Evolutionary conservation across 2,797 vertebrate species (phyloP).

Genomic region (Macropus fuliginosus): DNA sequence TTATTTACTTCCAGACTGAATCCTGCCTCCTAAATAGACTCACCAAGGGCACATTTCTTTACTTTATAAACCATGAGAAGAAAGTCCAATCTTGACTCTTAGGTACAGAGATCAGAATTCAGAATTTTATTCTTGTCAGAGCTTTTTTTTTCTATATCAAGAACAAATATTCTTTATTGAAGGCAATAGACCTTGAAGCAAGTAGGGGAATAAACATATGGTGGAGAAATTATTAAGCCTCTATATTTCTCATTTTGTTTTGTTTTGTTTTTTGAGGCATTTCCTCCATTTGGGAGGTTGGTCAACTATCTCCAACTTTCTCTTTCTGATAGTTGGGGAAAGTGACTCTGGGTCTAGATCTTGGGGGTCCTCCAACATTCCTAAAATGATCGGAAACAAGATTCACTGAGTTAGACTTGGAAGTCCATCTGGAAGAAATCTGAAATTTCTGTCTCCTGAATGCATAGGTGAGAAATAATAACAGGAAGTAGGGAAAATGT

Average conservation of each 20-base stretch:
- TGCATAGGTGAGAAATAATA: neutral
- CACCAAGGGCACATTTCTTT: slow-evolving; percentile 16
- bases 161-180: neutral
- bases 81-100: slow-evolving; percentile 21
- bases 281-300: neutral
- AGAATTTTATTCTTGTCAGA: slow-evolving; percentile 22
- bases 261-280: neutral
- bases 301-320: neutral
- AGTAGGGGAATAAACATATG: neutral
- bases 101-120: neutral
- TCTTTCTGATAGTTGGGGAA: neutral
- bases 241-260: neutral
- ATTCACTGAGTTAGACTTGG: neutral
- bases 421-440: neutral
- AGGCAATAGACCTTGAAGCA: neutral
- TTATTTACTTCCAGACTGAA: neutral
- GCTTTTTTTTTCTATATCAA: slow-evolving; percentile 32
- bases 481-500: neutral
- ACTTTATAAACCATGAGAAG: slow-evolving; percentile 22
- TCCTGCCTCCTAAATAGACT: slow-evolving; percentile 28
- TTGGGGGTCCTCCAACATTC: neutral
- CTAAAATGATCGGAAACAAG: neutral
- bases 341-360: neutral
- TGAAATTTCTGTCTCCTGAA: neutral
- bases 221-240: neutral